These are phyloP conservation scores for Muntiacus reevesi DNA, from an alignment of 2,113 vertebrate genomes.

Conservation along the genomic window DNA sequence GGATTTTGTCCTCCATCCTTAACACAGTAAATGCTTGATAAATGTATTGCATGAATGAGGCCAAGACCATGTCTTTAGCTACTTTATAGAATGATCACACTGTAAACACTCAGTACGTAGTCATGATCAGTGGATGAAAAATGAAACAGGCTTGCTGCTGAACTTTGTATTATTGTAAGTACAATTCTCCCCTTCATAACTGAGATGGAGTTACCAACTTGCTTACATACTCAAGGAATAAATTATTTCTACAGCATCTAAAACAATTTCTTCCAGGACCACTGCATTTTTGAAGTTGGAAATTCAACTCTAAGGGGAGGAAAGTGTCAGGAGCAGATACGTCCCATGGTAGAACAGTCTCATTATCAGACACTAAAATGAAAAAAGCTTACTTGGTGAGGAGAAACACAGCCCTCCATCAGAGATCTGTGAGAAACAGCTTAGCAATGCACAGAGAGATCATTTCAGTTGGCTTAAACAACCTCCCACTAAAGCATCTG, in stretches of 20 bases:
- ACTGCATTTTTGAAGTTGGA: constrained; percentile 17
- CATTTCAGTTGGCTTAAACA: constrained; percentile 13
- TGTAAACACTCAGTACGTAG: not conserved
- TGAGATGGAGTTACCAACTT: not conserved
- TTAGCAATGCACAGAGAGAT: not conserved
- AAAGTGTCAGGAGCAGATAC: not conserved
- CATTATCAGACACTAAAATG: not conserved
- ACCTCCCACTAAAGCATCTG: not conserved
- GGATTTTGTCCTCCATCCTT: not conserved
- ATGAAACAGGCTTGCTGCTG: not conserved
- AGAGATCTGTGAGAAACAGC: not conserved
- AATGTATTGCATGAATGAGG: not conserved
- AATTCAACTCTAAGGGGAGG: not conserved
- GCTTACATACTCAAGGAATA: not conserved
- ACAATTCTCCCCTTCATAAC: not conserved
- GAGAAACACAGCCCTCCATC: not conserved
- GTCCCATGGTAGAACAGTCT: not conserved
- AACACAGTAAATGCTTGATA: not conserved
- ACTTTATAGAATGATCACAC: not conserved
- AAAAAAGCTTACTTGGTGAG: constrained; percentile 31
- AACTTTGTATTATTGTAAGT: not conserved
- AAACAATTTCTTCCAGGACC: not conserved
- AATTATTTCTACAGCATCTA: not conserved
- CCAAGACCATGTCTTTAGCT: not conserved
- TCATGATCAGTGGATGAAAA: not conserved